Conservation (phyloP, 2,113 vertebrate genomes). For the Notarius lentiginosus region DNA sequence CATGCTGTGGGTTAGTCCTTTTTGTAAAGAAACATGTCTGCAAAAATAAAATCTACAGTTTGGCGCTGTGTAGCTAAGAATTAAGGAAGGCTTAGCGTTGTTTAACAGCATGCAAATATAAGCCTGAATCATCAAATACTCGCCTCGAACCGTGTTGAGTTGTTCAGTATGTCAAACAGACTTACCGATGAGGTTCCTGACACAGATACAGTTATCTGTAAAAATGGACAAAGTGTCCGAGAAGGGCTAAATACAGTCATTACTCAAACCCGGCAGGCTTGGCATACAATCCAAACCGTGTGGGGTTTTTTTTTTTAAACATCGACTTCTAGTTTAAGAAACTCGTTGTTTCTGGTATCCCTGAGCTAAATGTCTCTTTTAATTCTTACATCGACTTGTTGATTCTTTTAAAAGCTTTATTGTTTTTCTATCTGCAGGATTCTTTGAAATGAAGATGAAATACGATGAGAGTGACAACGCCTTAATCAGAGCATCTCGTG, state of each 20-base stretch:
- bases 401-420: background rate
- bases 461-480: constrained; percentile 94
- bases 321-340: background rate
- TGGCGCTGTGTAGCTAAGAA: background rate
- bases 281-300: background rate
- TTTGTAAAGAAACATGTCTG: background rate
- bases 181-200: background rate
- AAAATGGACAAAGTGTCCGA: background rate
- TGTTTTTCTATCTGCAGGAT: constrained; percentile 72
- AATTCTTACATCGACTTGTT: background rate
- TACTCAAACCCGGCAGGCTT: background rate
- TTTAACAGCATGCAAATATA: background rate
- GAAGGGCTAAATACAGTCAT: background rate
- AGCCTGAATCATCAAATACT: background rate
- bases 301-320: background rate
- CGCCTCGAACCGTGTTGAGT: background rate
- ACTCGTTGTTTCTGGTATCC: background rate
- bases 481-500: constrained; percentile 86
- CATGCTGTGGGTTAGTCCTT: background rate
- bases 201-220: background rate
- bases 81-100: background rate
- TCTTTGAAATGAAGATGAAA: constrained; percentile 99
- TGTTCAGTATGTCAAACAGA: background rate
- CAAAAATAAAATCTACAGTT: background rate
- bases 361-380: background rate